A percentile compares a stretch with the other conserved stretches of the same genome.
These are phyloP conservation scores for Glaucopsyche alexis DNA, from an alignment of 2,888 invertebrate species.

Conservation along the genomic window DNA sequence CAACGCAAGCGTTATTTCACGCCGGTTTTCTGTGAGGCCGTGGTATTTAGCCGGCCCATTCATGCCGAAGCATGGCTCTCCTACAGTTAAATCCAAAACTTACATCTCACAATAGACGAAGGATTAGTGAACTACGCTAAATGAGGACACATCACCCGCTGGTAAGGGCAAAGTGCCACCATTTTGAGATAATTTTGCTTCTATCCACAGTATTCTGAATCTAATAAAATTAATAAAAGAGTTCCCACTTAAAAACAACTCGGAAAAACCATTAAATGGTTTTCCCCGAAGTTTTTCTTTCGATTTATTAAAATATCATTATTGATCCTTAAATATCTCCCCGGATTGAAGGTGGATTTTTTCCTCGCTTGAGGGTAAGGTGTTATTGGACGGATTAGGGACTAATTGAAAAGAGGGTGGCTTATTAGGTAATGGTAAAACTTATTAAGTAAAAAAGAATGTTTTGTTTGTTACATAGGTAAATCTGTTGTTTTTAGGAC, in stretches of 20 bases:
- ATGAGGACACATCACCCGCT: no score
- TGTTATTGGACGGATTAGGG: conserved; percentile 65
- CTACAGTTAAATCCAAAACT: no score
- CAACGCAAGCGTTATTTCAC: no score
- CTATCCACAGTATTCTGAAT: no score
- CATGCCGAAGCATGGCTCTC: no score
- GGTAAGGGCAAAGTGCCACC: no score
- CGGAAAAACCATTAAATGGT: conserved; percentile 29
- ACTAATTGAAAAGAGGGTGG: conserved; percentile 68
- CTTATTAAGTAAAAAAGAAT: conserved; percentile 29
- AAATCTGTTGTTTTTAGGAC: not conserved
- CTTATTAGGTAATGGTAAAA: conserved; percentile 49
- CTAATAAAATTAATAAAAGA: no score
- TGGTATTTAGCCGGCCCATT: no score
- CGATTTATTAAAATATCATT: conserved; percentile 39
- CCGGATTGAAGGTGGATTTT: conserved; percentile 47
- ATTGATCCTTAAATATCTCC: conserved; percentile 38
- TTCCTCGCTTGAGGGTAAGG: conserved; percentile 68
- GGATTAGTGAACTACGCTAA: no score
- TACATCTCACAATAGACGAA: no score
- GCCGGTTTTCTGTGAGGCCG: no score
- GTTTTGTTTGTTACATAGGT: not conserved
- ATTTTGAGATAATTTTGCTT: no score
- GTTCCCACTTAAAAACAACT: conserved; percentile 10
- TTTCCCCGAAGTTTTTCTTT: conserved; percentile 27